Percentiles rank a stretch among this genome's conserved stretches.
These are phyloP conservation scores for Microcebus jonahi DNA, from an alignment of 2,113 vertebrate species.

Conservation along the genomic window DNA sequence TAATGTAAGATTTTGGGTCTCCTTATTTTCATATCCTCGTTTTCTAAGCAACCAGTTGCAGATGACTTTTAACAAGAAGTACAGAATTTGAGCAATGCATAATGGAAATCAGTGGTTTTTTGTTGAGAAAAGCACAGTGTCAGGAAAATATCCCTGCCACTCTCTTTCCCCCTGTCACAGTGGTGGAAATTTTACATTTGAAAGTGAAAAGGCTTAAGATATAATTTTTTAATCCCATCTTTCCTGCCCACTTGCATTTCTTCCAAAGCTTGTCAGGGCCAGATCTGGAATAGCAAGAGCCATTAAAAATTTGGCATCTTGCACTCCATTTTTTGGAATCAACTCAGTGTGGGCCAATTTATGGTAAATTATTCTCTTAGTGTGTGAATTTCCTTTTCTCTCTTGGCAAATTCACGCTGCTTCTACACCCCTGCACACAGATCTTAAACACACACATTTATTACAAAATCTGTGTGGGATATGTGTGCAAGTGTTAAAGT, in stretches of 20 bases:
- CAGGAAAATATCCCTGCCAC: constrained; percentile 46
- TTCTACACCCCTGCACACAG: constrained; percentile 69
- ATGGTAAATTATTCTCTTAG: constrained; percentile 82
- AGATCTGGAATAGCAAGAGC: constrained; percentile 78
- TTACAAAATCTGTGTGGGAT: constrained; percentile 64
- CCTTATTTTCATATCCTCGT: constrained; percentile 49
- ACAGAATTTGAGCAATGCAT: constrained; percentile 44
- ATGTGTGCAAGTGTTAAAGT: constrained; percentile 67
- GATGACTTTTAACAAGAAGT: constrained; percentile 54
- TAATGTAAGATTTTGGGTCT: constrained; percentile 19
- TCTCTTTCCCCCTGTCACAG: constrained; percentile 26
- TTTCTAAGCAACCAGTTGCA: constrained; percentile 20
- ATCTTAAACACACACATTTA: constrained; percentile 65
- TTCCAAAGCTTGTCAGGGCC: constrained; percentile 78
- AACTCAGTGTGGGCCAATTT: constrained; percentile 79
- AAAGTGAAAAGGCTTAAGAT: constrained; percentile 76
- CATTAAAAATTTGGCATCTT: constrained; percentile 81
- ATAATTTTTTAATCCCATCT: constrained; percentile 74
- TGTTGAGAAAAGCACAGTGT: constrained; percentile 60
- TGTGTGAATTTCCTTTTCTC: constrained; percentile 81
- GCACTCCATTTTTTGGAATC: constrained; percentile 77
- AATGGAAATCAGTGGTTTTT: constrained; percentile 59
- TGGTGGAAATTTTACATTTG: constrained; percentile 40
- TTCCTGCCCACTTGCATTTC: constrained; percentile 76
- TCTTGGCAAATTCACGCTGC: constrained; percentile 76